phyloP scores from a whole-genome alignment of 2,113 vertebrate genomes.

The Carassius carassius region DNA sequence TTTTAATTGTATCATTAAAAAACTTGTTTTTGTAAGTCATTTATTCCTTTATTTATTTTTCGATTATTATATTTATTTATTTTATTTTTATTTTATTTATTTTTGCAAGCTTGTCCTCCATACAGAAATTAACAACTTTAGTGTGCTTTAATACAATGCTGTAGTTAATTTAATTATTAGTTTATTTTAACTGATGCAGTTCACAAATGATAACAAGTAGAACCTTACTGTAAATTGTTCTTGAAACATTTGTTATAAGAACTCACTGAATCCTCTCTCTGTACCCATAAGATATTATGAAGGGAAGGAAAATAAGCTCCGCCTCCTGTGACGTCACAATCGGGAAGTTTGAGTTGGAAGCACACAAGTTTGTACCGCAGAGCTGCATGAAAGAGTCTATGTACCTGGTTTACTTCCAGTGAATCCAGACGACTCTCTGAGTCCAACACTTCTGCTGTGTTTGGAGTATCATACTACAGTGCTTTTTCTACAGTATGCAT shows the following conservation, averaged over 20 bases:
- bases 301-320: conserved; percentile 24
- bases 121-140: too few relatives aligned
- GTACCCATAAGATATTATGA: conserved; percentile 10
- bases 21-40: too few relatives aligned
- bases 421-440: neutral
- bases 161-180: neutral
- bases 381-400: neutral
- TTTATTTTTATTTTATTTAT: too few relatives aligned
- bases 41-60: too few relatives aligned
- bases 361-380: neutral
- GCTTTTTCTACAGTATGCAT: conserved; percentile 15
- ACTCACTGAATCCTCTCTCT: neutral
- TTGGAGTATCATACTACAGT: neutral
- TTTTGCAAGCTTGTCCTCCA: too few relatives aligned
- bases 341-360: neutral
- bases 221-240: neutral
- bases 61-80: too few relatives aligned
- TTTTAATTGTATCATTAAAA: too few relatives aligned
- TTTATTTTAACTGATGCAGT: neutral
- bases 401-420: neutral
- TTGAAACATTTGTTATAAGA: neutral
- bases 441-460: neutral
- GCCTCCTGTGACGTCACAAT: conserved; percentile 3
- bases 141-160: neutral
- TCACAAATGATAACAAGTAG: neutral